phyloP scores from a whole-genome alignment of 2,888 invertebrate genomes.

The Parnassius orleans region DNA sequence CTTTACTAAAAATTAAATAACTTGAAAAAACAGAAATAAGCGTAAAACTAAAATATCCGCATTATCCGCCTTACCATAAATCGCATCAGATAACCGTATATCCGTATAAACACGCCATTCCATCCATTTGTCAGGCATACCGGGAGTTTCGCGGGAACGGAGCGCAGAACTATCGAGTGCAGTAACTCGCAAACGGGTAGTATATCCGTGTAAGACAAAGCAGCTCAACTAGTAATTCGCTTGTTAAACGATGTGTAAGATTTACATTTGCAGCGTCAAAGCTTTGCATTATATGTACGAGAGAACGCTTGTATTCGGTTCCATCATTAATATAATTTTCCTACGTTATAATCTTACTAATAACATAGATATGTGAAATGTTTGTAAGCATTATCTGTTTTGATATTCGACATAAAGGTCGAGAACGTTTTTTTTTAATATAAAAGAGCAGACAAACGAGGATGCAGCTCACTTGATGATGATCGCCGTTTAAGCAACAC shows the following conservation, averaged over 20 bases:
- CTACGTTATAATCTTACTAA: too few relatives aligned
- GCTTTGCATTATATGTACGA: not conserved
- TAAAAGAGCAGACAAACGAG: too few relatives aligned
- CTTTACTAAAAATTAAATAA: not conserved
- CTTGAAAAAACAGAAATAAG: not conserved
- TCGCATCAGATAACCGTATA: conserved; percentile 13
- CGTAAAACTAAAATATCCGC: not conserved
- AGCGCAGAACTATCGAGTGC: conserved; percentile 16
- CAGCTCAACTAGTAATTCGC: conserved; percentile 20
- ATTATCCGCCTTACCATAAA: conserved; percentile 14
- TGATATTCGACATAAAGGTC: too few relatives aligned
- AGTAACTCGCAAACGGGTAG: conserved; percentile 18
- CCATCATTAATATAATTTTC: too few relatives aligned
- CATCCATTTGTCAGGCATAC: conserved; percentile 25
- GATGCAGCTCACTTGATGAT: too few relatives aligned
- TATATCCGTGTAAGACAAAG: conserved; percentile 26
- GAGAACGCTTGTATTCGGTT: too few relatives aligned
- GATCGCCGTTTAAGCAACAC: too few relatives aligned
- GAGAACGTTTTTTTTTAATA: too few relatives aligned
- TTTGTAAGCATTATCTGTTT: too few relatives aligned
- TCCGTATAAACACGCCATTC: conserved; percentile 20
- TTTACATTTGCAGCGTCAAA: conserved; percentile 19
- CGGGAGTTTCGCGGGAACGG: conserved; percentile 13
- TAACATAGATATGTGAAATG: too few relatives aligned
- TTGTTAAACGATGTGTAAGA: conserved; percentile 23